Evolutionary conservation across 2,888 invertebrate species (phyloP).

Genomic region (Nyleta sp.): DNA sequence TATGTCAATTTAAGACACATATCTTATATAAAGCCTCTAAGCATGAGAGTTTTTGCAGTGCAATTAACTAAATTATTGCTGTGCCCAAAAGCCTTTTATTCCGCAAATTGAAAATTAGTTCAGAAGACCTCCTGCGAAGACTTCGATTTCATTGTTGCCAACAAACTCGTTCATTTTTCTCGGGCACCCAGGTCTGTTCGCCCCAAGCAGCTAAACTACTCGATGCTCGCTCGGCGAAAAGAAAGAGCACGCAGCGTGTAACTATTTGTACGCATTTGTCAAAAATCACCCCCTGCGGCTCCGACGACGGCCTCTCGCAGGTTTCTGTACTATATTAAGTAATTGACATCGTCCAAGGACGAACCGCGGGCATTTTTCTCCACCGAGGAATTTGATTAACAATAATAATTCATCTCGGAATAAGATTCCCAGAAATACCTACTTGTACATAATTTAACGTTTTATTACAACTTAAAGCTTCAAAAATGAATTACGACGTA

Average conservation of each 20-base stretch:
- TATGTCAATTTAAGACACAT: too few species aligned
- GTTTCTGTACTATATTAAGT: slow-evolving; percentile 17
- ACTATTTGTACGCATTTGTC: slow-evolving; percentile 36
- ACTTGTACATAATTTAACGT: slow-evolving; percentile 14
- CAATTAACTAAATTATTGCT: too few species aligned
- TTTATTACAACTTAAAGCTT: not conserved
- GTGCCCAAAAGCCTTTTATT: too few species aligned
- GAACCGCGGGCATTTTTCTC: not conserved
- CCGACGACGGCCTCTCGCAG: not conserved
- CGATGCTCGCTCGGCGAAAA: not conserved
- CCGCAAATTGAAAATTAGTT: too few species aligned
- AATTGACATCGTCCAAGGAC: slow-evolving; percentile 16
- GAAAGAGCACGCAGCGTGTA: slow-evolving; percentile 21
- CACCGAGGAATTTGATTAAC: not conserved
- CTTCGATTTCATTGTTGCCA: too few species aligned
- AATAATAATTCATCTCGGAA: slow-evolving; percentile 3
- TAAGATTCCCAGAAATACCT: not conserved
- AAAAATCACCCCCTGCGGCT: slow-evolving; percentile 38
- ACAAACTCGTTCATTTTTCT: too few species aligned
- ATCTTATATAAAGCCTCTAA: too few species aligned
- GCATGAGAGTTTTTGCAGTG: too few species aligned
- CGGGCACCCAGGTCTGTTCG: not conserved
- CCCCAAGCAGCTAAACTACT: too few species aligned
- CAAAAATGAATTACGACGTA: slow-evolving; percentile 15
- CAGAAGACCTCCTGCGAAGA: too few species aligned